Base-by-base conservation (phyloP, 2,113 vertebrate genomes). In the Dissostichus mawsoni region DNA sequence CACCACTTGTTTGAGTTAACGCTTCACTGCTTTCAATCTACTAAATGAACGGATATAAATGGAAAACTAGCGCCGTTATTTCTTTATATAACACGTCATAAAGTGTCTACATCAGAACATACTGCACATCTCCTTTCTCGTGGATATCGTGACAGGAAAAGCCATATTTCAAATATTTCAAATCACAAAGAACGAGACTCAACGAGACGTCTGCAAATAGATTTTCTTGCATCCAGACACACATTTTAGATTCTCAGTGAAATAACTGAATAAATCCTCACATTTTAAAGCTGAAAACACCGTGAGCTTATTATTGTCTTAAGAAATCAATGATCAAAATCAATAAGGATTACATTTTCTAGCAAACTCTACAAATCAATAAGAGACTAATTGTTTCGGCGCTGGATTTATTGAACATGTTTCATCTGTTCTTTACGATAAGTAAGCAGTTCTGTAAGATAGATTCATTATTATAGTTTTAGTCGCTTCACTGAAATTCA, bases 1-100 rank as follows among this genome's bases (percentile, higher is more conserved):
- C 55, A 53, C 70, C 50, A 61, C 61, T 62, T 74, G 75, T 66
- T 78, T 68, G 44, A 80, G 18, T 59, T 57, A 5, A 48, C 14
- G 8, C 44, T 3, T 51, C 48, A 23, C 11, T 5, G 11, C 17
- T 45, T 16, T 57, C 74, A 53, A 62, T 52, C 0, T 53, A 33
- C 13, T 18, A 17, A 72, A 50, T 9, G 1, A 47, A 29, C 29
- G 29, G 25, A 25, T 25, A 41, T 3, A 63, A 11, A 63, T 33
- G 41, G 41, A 63, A 57, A 70, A 25, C 7, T 12, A 29, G 17
- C 18, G 16, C 5, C 33, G 71, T 3, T 69, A 5, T 45, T 64
- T 36, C 20, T 82, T 47, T 47, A 13, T 6, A 29, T 18, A n/a
- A 20, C 20, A 65, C 20, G 61, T 51, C 6, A 47, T 18, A 29